phyloP scores from a whole-genome alignment of 2,888 invertebrate genomes.

The Tetanocera ferruginea region DNA sequence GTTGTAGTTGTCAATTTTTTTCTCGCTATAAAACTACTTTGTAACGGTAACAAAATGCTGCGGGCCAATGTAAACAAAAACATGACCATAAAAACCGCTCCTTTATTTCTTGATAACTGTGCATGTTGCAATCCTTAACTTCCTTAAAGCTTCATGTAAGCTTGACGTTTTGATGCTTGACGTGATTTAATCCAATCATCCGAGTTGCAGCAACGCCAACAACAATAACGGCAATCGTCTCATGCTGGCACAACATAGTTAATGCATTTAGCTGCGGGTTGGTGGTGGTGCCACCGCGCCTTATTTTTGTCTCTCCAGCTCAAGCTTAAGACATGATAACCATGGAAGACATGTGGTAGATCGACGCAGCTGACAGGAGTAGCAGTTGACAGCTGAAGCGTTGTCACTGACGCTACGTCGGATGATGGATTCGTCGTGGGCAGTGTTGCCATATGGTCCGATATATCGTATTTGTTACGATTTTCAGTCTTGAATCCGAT shows the following conservation, averaged over 20 bases:
- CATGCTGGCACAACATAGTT: neutral
- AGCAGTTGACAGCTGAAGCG: conserved; percentile 19
- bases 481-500: too few relatives aligned
- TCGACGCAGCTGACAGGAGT: neutral
- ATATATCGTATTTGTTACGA: too few relatives aligned
- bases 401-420: conserved; percentile 2
- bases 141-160: neutral
- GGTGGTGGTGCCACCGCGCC: neutral
- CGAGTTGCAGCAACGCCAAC: neutral
- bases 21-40: neutral
- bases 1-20: neutral
- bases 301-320: neutral
- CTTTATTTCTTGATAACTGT: conserved; percentile 12
- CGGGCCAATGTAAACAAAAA: conserved; percentile 6
- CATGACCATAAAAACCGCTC: neutral
- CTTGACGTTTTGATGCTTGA: neutral
- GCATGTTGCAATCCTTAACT: neutral
- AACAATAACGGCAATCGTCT: conserved; percentile 10
- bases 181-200: conserved; percentile 9
- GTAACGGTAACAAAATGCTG: conserved; percentile 2
- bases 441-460: too few relatives aligned
- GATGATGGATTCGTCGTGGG: conserved; percentile 35
- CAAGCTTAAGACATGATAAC: neutral
- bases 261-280: neutral
- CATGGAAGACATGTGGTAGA: neutral